Evolutionary conservation across 2,113 vertebrate genomes (phyloP), one percentile per base, ranked within the genome.

Genomic region (Chrysemys picta): DNA sequence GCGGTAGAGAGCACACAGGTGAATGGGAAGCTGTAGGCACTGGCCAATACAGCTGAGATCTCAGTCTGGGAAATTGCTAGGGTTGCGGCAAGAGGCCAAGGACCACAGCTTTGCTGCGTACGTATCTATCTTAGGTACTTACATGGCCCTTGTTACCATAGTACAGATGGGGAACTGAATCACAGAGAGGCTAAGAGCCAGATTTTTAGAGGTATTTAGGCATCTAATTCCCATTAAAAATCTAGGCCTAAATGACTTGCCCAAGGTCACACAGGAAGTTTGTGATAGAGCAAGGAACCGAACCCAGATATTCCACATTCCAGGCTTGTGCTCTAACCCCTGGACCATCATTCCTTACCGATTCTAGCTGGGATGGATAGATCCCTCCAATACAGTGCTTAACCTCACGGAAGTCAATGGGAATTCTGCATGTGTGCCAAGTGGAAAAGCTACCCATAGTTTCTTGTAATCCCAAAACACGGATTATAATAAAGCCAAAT

Each of bases 11-110:
- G 2, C 38, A 78, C 21, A 80, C 85, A 81, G 93, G 93, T 88
- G 92, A 94, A 88, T 38, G 25, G 45, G 92, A 91, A 54, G 75
- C 29, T 57, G 47, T 45, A 65, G 29, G n/a, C 45, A 65, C 17
- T 72, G 45, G 76, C 80, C 85, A 87, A 62, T 2, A 62, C 19
- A 80, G 45, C 59, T 25, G 81, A 94, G 57, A 85, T 56, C 89
- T 93, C 83, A 83, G n/a, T 31, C 82, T 1, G 0, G 27, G 57
- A n/a, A 89, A 78, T 85, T 29, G 62, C 89, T 53, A 31, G 29
- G 54, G 81, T 53, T 84, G 87, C 54, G 52, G 90, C 19, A 29
- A 75, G 21, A 65, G 87, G 52, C 21, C 88, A 87, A 31, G 42
- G 14, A 76, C 31, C 75, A 50, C 62, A 75, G 82, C 10, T 52